Base-by-base conservation (phyloP, 2,797 vertebrate species). In the Rhinella marina region DNA sequence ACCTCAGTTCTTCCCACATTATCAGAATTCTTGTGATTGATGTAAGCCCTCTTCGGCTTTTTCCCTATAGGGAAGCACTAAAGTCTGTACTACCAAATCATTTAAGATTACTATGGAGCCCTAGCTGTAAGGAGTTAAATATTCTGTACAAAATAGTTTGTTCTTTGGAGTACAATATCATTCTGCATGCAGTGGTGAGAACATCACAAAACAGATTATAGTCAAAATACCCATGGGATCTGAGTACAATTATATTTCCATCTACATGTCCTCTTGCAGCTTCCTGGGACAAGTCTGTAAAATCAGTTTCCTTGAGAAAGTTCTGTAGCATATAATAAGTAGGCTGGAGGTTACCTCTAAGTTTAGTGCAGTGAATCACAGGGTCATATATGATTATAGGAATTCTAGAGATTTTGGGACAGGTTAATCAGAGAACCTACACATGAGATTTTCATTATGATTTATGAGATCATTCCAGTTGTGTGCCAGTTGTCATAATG, bases 231-330 rank as follows among this genome's bases (percentile, higher is more conserved):
- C 48, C 73, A 7, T 16, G 73, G 73, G 73, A 77, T 23, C 48
- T 3, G 6, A 0, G 48, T n/a, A 54, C 50, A 77, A 77, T 54
- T 77, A 77, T 25, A 77, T 52, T 77, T 77, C 73, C 73, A 54
- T 52, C 8, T 23, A 14, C 73, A 8, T 52, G 72, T 75, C 41
- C 32, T 50, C 21, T 50, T 41, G 16, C 72, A 48, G 41, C 23
- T 73, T 73, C 41, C 72, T 21, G 73, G 73, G 23, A 54, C 73
- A 77, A 77, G n/a, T 77, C 73, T 77, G 50, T 16, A 25, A 77
- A 77, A 77, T 77, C 23, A 7, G 25, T 77, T 54, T 77, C 23
- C 13, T 54, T 77, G 73, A 25, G 73, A 77, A 77, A 77, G 9
- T 75, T 23, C 41, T 75, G 19, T 23, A 75, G 10, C 48, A 52